Evolutionary conservation across 2,113 vertebrate species (phyloP).

Genomic region (Larimichthys crocea): DNA sequence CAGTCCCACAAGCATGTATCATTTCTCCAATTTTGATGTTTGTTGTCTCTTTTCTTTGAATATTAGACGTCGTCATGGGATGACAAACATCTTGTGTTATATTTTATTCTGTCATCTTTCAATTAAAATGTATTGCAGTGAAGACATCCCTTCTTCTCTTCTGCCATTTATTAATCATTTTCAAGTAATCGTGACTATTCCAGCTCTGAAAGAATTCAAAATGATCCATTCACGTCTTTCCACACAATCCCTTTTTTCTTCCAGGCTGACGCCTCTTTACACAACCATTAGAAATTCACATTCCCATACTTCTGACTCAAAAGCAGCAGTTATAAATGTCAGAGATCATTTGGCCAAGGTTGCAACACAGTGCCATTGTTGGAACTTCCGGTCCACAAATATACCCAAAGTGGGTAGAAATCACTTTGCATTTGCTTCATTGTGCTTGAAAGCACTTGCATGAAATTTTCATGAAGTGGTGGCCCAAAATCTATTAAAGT

Average conservation of each 20-base stretch:
- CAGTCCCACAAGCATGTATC: not conserved
- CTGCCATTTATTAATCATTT: not conserved
- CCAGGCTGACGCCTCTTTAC: not conserved
- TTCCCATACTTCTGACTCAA: not conserved
- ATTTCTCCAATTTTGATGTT: not conserved
- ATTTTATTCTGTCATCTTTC: not conserved
- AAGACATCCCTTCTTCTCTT: not conserved
- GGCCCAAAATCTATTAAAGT: constrained; percentile 52
- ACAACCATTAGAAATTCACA: constrained; percentile 21
- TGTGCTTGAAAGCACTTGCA: constrained; percentile 54
- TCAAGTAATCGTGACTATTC: not conserved
- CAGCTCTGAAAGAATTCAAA: not conserved
- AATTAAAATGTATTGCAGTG: not conserved
- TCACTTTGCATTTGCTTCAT: constrained; percentile 54
- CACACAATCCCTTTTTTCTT: not conserved
- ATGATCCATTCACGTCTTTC: not conserved
- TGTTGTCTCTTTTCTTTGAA: not conserved
- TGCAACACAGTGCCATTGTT: not conserved
- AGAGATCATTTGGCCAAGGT: constrained; percentile 3
- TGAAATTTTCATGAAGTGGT: constrained; percentile 67
- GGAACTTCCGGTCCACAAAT: constrained; percentile 10
- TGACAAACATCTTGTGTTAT: too few species aligned
- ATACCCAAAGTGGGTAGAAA: constrained; percentile 40
- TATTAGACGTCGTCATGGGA: not conserved
- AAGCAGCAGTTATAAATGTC: constrained; percentile 14